Conservation (phyloP, 1,140 invertebrate genomes). For the Trachymyrmex septentrionalis region DNA sequence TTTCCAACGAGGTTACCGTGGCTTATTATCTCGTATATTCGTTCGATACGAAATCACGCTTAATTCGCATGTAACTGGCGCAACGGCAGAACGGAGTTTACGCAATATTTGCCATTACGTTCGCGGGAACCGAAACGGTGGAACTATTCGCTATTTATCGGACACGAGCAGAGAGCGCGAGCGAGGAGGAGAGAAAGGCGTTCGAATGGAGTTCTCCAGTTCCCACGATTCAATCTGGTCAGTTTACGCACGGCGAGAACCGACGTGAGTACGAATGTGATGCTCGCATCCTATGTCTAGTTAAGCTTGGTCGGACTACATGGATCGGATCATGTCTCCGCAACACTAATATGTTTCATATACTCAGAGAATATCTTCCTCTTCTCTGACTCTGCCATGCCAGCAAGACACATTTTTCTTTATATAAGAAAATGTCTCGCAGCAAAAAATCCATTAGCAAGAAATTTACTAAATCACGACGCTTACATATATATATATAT, state of each 20-base stretch:
- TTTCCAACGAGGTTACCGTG: conserved; percentile 24
- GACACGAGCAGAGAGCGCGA: neutral
- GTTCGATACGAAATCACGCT: conserved; percentile 26
- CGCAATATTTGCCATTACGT: conserved; percentile 52
- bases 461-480: neutral
- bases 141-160: conserved; percentile 41
- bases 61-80: conserved; percentile 61
- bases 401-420: neutral
- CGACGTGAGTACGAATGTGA: neutral
- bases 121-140: conserved; percentile 50
- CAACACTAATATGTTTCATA: conserved; percentile 3
- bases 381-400: neutral
- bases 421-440: neutral
- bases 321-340: neutral
- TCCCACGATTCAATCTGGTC: conserved; percentile 63
- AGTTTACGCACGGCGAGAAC: conserved; percentile 23
- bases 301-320: neutral
- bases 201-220: conserved; percentile 38
- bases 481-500: neutral
- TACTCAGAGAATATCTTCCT: neutral
- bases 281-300: neutral
- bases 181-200: conserved; percentile 24
- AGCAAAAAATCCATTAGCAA: neutral
- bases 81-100: conserved; percentile 33
- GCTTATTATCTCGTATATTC: conserved; percentile 37